A percentile compares a stretch with the other conserved stretches of the same genome.
phyloP scores from a whole-genome alignment of 1,140 invertebrate species.

The Caenorhabditis inopinata region DNA sequence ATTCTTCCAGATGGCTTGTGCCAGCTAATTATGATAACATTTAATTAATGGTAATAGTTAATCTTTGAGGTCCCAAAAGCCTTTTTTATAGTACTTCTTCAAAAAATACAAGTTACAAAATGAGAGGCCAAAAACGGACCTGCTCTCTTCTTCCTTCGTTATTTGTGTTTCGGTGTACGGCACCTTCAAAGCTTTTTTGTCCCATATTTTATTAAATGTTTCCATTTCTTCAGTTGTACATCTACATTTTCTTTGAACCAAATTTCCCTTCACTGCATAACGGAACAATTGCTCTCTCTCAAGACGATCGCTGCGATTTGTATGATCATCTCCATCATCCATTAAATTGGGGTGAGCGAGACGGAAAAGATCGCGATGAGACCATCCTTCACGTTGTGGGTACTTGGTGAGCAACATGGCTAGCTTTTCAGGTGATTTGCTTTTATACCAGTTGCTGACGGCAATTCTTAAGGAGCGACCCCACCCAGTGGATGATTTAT shows the following conservation, averaged over 20 bases:
- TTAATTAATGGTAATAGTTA: no score
- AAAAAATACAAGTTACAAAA: not conserved
- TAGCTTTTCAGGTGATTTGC: slow-evolving; percentile 70
- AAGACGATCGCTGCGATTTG: not conserved
- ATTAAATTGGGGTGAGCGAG: slow-evolving; percentile 70
- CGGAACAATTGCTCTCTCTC: slow-evolving; percentile 58
- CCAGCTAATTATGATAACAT: no score
- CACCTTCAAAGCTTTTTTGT: not conserved
- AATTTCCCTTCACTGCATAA: slow-evolving; percentile 52
- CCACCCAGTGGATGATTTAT: slow-evolving; percentile 56
- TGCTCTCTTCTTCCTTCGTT: slow-evolving; percentile 1
- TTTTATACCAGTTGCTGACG: slow-evolving; percentile 66
- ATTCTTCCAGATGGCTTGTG: no score
- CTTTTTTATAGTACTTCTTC: no score
- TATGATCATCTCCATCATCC: not conserved
- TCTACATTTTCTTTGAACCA: not conserved
- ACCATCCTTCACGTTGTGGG: slow-evolving; percentile 72
- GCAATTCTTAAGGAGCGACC: slow-evolving; percentile 54
- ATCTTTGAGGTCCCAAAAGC: no score
- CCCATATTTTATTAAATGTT: not conserved
- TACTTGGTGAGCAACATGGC: slow-evolving; percentile 73
- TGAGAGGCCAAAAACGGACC: not conserved
- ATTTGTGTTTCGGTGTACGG: slow-evolving; percentile 1
- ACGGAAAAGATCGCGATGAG: slow-evolving; percentile 74
- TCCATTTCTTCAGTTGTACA: not conserved